Percentiles rank a stretch among this genome's conserved stretches.
Conservation (phyloP, 2,797 vertebrate species). For the Petrocephalus schoutedeni region DNA sequence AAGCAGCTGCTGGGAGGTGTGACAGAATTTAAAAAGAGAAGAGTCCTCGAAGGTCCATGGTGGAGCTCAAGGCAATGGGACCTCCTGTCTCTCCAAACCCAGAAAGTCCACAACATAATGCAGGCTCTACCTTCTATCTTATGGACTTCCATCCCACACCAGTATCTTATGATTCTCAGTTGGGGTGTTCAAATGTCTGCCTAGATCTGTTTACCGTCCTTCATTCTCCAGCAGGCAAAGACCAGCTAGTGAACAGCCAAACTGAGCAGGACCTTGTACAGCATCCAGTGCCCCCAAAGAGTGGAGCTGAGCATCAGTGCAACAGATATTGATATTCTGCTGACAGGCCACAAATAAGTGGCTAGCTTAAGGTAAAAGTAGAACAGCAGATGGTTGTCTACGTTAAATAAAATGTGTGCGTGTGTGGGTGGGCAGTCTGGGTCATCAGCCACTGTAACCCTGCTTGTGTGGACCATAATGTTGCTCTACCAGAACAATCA, state of each 20-base stretch:
- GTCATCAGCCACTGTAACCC: background rate
- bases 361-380: background rate
- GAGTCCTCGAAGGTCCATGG: background rate
- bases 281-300: background rate
- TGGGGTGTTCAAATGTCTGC: background rate
- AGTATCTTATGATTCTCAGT: background rate
- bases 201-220: background rate
- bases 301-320: background rate
- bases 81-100: background rate
- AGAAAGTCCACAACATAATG: background rate
- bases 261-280: background rate
- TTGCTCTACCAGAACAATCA: background rate
- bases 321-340: background rate
- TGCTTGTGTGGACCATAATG: background rate
- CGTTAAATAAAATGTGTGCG: background rate
- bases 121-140: background rate
- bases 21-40: background rate
- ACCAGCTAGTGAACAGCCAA: background rate
- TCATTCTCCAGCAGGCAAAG: background rate
- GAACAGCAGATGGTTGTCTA: background rate
- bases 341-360: background rate
- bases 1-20: conserved; percentile 37
- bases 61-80: background rate
- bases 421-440: background rate
- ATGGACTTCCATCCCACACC: background rate